Conservation (phyloP, 2,797 vertebrate genomes). For the Sus cebifrons region DNA sequence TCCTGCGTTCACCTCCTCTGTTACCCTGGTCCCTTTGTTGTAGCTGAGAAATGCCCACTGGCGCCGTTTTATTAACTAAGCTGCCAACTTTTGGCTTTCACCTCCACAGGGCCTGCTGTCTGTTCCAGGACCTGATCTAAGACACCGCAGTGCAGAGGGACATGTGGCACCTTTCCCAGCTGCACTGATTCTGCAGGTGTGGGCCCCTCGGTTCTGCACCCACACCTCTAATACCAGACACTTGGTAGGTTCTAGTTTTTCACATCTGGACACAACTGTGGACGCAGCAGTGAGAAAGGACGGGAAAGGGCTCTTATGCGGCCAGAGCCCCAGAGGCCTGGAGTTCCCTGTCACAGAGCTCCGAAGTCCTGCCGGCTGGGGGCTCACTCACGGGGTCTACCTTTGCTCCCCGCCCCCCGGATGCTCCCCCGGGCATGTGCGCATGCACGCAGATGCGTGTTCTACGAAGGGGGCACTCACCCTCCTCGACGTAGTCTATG, state of each 20-base stretch:
- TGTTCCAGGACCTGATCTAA: not conserved
- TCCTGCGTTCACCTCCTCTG: not conserved
- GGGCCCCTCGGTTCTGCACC: not conserved
- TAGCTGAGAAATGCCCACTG: not conserved
- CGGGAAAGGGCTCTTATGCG: fast-evolving
- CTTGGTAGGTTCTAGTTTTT: not conserved
- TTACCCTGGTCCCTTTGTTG: not conserved
- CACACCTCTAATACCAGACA: not conserved
- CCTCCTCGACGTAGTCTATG: conserved; percentile 96
- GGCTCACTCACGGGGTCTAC: not conserved
- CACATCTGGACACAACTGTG: not conserved
- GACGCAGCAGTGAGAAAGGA: not conserved
- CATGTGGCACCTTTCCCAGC: not conserved
- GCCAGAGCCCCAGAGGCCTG: not conserved
- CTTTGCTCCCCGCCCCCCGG: no score
- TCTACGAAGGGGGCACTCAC: conserved; percentile 88
- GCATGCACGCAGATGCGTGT: fast-evolving
- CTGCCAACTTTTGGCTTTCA: not conserved
- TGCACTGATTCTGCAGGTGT: not conserved
- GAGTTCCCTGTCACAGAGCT: not conserved
- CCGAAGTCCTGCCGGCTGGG: not conserved
- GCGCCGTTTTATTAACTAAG: fast-evolving
- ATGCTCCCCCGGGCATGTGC: fast-evolving
- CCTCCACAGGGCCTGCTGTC: not conserved
- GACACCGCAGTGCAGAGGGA: not conserved